Base-by-base conservation (phyloP, 2,113 vertebrate species). In the Muscicapa adusta region DNA sequence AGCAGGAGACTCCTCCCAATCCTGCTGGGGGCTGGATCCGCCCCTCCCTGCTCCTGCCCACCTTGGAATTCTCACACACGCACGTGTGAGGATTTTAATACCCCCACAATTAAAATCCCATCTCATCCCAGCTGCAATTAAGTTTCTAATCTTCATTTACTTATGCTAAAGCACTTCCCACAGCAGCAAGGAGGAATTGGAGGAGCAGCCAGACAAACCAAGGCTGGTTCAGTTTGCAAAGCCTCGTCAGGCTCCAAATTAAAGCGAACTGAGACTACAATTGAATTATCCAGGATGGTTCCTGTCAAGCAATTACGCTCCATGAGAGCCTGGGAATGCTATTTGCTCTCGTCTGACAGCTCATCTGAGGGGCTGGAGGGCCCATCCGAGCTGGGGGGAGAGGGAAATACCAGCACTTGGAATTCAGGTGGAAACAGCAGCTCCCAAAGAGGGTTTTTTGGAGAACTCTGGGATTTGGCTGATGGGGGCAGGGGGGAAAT, bases 231-330 rank as follows among this genome's bases (percentile, higher is more conserved):
- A 72, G 73, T 70, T 92, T 25, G 73, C 91, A 54, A 60, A 88
- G 68, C 83, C 47, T 88, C 36, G 3, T 90, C 84, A 66, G 72
- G 50, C 91, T 90, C 88, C 79, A 53, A 93, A 95, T 93, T 89
- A 89, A 90, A 95, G 91, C 34, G 31, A 93, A 56, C 88, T 81
- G 83, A 47, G 61, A 60, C 58, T 7, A 25, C 13, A 40, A 94
- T 76, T 77, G 76, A 96, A 94, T 94, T 89, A 94, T 40, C 90
- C 18, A 24, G 82, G 82, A 90, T 71, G 81, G 88, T 48, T 96
- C 82, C 93, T 88, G 91, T 73, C 88, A 48, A 88, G 94, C 85
- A 89, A 88, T 94, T 93, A 83, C 0, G 4, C 76, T 88, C 72
- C 67, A 40, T 71, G 24, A 91, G 43, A 72, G 57, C 90, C 91